These are phyloP conservation scores for Pygocentrus nattereri DNA, from an alignment of 2,797 vertebrate species.

Conservation along the genomic window DNA sequence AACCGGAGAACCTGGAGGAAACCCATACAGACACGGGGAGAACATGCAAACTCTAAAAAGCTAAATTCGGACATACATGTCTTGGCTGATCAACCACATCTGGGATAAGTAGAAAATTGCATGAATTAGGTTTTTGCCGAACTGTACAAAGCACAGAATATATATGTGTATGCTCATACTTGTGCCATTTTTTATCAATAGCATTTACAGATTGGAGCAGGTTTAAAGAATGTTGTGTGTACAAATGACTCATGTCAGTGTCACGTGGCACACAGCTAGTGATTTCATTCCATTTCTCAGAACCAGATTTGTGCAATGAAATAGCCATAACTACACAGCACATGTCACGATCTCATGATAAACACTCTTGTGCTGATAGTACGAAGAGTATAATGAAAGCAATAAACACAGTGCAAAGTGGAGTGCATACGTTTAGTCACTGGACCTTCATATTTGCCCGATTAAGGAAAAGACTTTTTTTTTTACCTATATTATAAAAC, in stretches of 20 bases:
- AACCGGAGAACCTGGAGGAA: too few relatives aligned
- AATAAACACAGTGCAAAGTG: not conserved
- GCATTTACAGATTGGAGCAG: constrained; percentile 22
- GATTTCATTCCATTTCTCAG: not conserved
- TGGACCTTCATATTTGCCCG: constrained; percentile 14
- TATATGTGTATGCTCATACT: constrained; percentile 65
- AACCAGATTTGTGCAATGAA: not conserved
- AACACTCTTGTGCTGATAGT: not conserved
- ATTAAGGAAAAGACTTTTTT: not conserved
- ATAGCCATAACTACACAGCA: not conserved
- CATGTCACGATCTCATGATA: not conserved
- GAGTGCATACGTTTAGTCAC: not conserved
- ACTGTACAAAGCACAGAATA: constrained; percentile 17
- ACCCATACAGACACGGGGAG: too few relatives aligned
- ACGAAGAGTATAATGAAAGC: not conserved
- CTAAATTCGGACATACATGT: too few relatives aligned
- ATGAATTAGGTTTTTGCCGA: not conserved
- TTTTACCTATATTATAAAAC: not conserved
- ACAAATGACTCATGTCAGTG: not conserved
- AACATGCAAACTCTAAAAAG: too few relatives aligned
- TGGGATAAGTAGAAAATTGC: too few relatives aligned
- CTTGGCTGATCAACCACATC: too few relatives aligned
- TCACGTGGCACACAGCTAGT: not conserved
- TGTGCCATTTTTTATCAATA: constrained; percentile 74
- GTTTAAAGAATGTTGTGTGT: not conserved